Evolutionary conservation across 2,113 vertebrate genomes (phyloP).

Genomic region (Glareola pratincola): DNA sequence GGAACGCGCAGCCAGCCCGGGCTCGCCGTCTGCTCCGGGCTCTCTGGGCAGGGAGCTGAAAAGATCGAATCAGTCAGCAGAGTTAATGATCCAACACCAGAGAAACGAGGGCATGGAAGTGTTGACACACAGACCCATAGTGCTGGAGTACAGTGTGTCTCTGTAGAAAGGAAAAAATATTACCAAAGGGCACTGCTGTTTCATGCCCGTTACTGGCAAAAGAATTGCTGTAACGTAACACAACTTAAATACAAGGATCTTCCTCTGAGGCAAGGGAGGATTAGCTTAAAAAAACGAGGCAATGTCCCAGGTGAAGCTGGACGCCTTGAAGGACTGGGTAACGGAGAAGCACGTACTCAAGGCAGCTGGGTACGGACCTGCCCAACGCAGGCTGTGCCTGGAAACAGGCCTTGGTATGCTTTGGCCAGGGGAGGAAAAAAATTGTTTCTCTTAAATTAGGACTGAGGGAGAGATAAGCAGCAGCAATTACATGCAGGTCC

Average conservation of each 20-base stretch:
- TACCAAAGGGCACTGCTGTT: neutral
- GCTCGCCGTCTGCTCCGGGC: neutral
- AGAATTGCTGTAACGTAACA: neutral
- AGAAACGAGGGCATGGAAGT: neutral
- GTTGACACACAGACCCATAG: neutral
- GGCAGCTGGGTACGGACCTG: neutral
- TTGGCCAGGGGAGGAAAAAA: neutral
- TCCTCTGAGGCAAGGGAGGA: neutral
- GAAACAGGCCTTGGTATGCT: neutral
- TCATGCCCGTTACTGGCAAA: neutral
- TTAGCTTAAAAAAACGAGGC: neutral
- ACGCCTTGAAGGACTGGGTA: neutral
- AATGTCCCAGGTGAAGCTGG: neutral
- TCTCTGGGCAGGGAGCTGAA: neutral
- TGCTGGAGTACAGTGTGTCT: neutral
- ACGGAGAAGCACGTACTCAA: accelerated
- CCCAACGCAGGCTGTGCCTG: neutral
- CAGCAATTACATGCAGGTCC: neutral
- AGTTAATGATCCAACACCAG: neutral
- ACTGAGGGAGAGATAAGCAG: neutral
- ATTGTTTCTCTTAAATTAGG: neutral
- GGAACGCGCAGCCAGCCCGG: accelerated
- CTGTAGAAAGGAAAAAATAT: neutral
- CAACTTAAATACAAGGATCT: accelerated
- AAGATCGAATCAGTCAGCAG: neutral